A percentile compares a stretch with the other conserved stretches of the same genome.
These are phyloP conservation scores for Phycodurus eques DNA, from an alignment of 2,113 vertebrate genomes.

Conservation along the genomic window DNA sequence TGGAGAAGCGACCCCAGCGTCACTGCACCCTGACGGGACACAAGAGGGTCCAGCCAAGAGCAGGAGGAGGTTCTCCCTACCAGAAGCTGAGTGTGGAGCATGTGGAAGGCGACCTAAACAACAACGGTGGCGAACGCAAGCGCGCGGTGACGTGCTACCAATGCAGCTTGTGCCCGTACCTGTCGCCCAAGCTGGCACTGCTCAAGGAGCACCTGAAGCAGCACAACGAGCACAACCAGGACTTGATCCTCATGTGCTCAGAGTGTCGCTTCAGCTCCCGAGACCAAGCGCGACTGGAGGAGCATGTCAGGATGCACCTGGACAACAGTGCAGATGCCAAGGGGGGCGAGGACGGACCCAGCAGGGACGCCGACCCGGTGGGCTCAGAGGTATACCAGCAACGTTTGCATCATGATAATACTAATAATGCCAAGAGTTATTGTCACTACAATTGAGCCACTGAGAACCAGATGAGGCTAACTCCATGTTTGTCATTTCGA, in stretches of 20 bases:
- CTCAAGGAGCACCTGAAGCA: constrained; percentile 88
- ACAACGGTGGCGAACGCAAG: constrained; percentile 45
- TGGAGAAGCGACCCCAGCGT: constrained; percentile 84
- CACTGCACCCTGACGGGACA: constrained; percentile 80
- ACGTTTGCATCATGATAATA: background rate
- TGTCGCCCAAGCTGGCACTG: constrained; percentile 80
- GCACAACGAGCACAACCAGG: constrained; percentile 88
- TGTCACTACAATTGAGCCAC: too few relatives aligned
- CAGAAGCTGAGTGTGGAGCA: constrained; percentile 37
- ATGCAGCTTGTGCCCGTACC: constrained; percentile 88
- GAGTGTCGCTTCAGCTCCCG: constrained; percentile 85
- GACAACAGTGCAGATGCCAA: constrained; percentile 48
- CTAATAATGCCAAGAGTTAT: too few relatives aligned
- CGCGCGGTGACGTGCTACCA: constrained; percentile 86
- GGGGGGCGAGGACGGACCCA: constrained; percentile 2
- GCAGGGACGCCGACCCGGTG: background rate
- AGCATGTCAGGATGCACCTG: constrained; percentile 81
- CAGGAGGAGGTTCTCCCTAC: constrained; percentile 11
- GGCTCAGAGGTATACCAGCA: background rate
- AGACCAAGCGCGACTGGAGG: constrained; percentile 86
- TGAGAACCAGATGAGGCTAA: too few relatives aligned
- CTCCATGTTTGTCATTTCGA: too few relatives aligned
- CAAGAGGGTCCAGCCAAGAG: constrained; percentile 71
- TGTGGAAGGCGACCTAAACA: constrained; percentile 36
- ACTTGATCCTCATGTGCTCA: constrained; percentile 91